Evolutionary conservation across 2,113 vertebrate genomes (phyloP), one percentile per base, ranked within the genome.

Genomic region (Vanacampus margaritifer): DNA sequence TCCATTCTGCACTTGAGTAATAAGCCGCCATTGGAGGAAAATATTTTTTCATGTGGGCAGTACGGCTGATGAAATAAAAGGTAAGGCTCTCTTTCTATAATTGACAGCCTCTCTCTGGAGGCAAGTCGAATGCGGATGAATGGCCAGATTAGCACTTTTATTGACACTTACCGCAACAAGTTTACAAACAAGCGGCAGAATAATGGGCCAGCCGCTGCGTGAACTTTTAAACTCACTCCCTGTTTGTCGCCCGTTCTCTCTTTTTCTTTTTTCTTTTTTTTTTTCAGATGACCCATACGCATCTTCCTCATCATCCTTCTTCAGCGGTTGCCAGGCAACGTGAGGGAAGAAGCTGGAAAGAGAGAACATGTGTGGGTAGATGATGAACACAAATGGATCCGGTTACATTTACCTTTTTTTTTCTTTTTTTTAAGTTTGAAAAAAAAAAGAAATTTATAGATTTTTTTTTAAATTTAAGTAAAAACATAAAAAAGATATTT

Each of bases 271-370:
- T 39, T 16, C 5, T 28, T 7, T 39, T 11, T n/a, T 8, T 43
- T 45, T 28, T 35, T 32, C 75, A 76, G 73, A 71, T 79, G 83
- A 81, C 79, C 76, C 37, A 13, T 80, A 83, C 76, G 74, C 79
- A 79, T 87, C 79, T 81, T 74, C 81, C 81, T 78, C 84, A 81
- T 87, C 79, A 72, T 72, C 83, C 84, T 82, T 81, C 72, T 73
- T 37, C 17, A 21, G 77, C 83, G 78, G 89, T 90, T 90, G 87
- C 89, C 81, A 88, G 74, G 89, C 89, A 89, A 90, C 89, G 80
- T 87, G 80, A 80, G 73, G 46, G 74, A 78, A 82, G 75, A 69
- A 79, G 81, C 65, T 41, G 43, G 76, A 66, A 72, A 23, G 36
- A 79, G 76, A 72, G 79, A 87, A 83, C 71, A 84, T 79, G 86